phyloP scores from a whole-genome alignment of 1,140 invertebrate species.

The Rhagoletis zephyria region DNA sequence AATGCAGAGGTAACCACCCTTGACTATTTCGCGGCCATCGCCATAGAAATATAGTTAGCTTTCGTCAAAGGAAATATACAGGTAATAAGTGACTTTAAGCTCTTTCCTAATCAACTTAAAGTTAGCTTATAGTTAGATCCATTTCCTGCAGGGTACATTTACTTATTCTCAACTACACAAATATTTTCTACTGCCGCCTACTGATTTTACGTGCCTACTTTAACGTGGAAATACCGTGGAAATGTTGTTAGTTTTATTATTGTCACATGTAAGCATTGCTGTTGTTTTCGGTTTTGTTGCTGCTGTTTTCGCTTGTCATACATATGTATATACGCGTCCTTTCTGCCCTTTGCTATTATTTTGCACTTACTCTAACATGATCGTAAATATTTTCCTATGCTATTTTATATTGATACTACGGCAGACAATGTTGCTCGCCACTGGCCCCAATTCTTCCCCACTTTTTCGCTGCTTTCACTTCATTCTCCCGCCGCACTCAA shows the following conservation, averaged over 20 bases:
- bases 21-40: too few species aligned
- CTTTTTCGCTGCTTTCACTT: background rate
- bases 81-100: too few species aligned
- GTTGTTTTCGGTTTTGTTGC: background rate
- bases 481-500: background rate
- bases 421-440: constrained; percentile 56
- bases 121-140: too few species aligned
- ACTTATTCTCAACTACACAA: background rate
- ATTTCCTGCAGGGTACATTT: too few species aligned
- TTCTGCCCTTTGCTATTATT: constrained; percentile 66
- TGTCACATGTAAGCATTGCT: background rate
- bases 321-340: background rate
- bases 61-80: too few species aligned
- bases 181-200: background rate
- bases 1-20: too few species aligned
- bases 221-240: background rate
- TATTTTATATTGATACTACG: constrained; percentile 73
- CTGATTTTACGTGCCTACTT: background rate
- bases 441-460: background rate
- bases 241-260: constrained; percentile 39
- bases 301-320: background rate
- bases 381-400: constrained; percentile 70
- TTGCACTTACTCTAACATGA: constrained; percentile 71
- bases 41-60: too few species aligned
- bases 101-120: too few species aligned